These are phyloP conservation scores for Bombyx mandarina DNA, from an alignment of 1,140 invertebrate genomes.

Conservation along the genomic window DNA sequence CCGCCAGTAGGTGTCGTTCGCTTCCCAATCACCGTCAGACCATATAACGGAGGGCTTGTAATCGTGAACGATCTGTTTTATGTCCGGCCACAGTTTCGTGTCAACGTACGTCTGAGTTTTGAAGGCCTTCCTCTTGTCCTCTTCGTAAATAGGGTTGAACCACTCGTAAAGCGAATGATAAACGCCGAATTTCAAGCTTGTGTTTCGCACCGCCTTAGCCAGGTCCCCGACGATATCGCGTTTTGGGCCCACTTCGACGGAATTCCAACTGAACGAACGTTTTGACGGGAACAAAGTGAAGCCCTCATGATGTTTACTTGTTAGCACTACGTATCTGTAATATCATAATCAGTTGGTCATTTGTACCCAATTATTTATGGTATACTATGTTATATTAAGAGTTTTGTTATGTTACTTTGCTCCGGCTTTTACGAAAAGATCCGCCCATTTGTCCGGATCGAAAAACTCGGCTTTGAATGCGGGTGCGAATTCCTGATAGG, in stretches of 20 bases:
- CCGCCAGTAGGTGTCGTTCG: slow-evolving; percentile 84
- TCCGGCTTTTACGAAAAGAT: slow-evolving; percentile 81
- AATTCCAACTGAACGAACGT: slow-evolving; percentile 92
- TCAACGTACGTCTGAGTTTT: slow-evolving; percentile 77
- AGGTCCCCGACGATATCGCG: slow-evolving; percentile 86
- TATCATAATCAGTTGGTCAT: not conserved
- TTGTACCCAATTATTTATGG: not conserved
- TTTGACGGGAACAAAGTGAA: slow-evolving; percentile 91
- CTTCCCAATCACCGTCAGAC: slow-evolving; percentile 95
- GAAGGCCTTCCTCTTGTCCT: slow-evolving; percentile 81
- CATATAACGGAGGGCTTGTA: slow-evolving; percentile 94
- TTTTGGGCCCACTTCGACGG: slow-evolving; percentile 87
- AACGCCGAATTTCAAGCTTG: slow-evolving; percentile 84
- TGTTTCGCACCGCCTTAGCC: slow-evolving; percentile 76
- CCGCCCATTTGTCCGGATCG: slow-evolving; percentile 82
- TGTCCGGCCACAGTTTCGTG: slow-evolving; percentile 81
- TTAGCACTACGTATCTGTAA: slow-evolving; percentile 88
- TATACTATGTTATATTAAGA: not conserved
- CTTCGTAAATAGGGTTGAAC: slow-evolving; percentile 89
- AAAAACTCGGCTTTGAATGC: slow-evolving; percentile 89
- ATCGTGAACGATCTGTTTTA: slow-evolving; percentile 79
- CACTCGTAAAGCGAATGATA: slow-evolving; percentile 94
- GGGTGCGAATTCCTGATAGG: slow-evolving; percentile 89
- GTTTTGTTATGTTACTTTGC: slow-evolving; percentile 75
- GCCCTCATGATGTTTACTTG: slow-evolving; percentile 96